Evolutionary conservation across 1,140 invertebrate species (phyloP), one percentile per base, ranked within the genome.

Genomic region (Drosophila lacertosa): DNA sequence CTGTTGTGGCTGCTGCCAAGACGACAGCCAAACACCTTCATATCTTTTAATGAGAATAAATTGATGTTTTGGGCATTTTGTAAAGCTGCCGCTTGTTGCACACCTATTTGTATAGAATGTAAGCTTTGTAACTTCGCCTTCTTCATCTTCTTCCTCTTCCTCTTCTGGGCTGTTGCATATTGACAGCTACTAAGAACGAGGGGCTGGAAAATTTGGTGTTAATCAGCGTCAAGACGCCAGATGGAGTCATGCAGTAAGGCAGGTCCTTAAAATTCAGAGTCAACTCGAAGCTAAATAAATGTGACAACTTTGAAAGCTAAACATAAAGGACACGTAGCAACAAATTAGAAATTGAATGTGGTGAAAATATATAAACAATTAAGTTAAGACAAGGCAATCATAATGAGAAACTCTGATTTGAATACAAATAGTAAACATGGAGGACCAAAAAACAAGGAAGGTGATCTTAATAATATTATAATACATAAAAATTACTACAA

Each of bases 1-100:
- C 32, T 57, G n/a, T 40, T 54, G 35, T 53, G 48, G 55, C 6
- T 51, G 77, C 60, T 66, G 60, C 32, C 65, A 84, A 45, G 80
- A 81, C 80, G 80, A 84, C 76, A 86, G 68, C 45, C 64, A 70
- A 88, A 86, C 74, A 82, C 82, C 82, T 88, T 89, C 83, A 78
- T 89, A 89, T 82, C 74, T 89, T 88, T 88, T 89, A 88, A 88
- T 88, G 82, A 88, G 82, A 88, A 88, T 88, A 88, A 88, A 88
- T 88, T 88, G 82, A 88, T 88, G 83, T 88, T 88, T 88, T 78
- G 82, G 82, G 82, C 77, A 88, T 88, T 88, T 88, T 88, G 69
- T 81, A 32, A 55, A 67, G 70, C 74, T 81, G 64, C 77, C 51
- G 71, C 42, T 77, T 65, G 53, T 67, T 73, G 57, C 63, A 59